Evolutionary conservation across 2,888 invertebrate genomes (phyloP).

Genomic region (Tenodera sinensis): DNA sequence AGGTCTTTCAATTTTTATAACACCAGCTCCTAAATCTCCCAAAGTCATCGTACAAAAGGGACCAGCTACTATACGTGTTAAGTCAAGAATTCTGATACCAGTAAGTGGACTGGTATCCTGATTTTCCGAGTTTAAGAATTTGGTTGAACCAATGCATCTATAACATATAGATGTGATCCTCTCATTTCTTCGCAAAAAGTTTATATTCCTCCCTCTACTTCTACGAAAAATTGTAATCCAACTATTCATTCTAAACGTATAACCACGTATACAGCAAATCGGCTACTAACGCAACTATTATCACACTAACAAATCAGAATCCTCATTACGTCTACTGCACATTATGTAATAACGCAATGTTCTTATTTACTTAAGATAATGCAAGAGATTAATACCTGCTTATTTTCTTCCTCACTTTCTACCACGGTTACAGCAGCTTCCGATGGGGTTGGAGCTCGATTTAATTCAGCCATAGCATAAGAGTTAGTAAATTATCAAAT

Average conservation of each 20-base stretch:
- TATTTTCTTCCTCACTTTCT: slow-evolving; percentile 24
- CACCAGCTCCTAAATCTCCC: slow-evolving; percentile 88
- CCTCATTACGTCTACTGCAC: background rate
- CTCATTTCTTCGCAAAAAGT: background rate
- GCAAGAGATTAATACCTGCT: slow-evolving; percentile 18
- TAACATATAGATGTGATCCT: background rate
- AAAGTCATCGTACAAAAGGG: slow-evolving; percentile 93
- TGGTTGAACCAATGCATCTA: background rate
- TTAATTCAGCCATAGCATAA: slow-evolving; percentile 24
- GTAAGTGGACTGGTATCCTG: slow-evolving; percentile 12
- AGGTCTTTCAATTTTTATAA: slow-evolving; percentile 88
- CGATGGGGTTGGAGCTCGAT: slow-evolving; percentile 16
- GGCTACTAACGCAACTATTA: background rate
- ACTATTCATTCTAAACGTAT: background rate
- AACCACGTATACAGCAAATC: background rate
- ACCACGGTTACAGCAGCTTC: slow-evolving; percentile 27
- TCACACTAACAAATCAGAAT: background rate
- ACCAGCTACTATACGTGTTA: slow-evolving; percentile 87
- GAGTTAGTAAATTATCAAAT: background rate
- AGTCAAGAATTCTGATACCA: slow-evolving; percentile 71
- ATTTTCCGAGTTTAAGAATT: background rate
- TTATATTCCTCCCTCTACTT: background rate
- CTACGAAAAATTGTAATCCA: background rate
- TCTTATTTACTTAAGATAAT: background rate
- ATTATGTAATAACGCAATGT: background rate